Evolutionary conservation across 2,797 vertebrate genomes (phyloP).

Genomic region (Pipistrellus kuhlii): DNA sequence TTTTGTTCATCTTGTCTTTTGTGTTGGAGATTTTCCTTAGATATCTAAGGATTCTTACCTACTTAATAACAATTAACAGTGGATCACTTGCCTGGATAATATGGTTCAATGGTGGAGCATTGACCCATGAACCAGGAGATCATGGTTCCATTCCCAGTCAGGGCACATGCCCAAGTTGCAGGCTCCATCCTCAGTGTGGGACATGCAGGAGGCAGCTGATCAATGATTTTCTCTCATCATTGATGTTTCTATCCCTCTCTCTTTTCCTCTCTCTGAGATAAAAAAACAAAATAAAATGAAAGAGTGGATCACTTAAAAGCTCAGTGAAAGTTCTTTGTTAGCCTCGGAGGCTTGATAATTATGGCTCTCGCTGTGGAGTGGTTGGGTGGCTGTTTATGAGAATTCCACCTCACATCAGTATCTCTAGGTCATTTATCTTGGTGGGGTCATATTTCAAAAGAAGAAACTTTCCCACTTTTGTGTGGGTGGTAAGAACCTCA

Average conservation of each 20-base stretch:
- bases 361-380: background rate
- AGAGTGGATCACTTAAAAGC: background rate
- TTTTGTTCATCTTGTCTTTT: constrained; percentile 2
- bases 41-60: background rate
- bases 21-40: background rate
- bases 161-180: too few relatives aligned
- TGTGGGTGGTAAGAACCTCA: background rate
- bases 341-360: background rate
- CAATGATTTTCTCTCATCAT: too few relatives aligned
- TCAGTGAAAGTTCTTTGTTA: background rate
- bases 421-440: background rate
- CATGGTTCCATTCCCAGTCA: too few relatives aligned
- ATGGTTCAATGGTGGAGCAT: too few relatives aligned
- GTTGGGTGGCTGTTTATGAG: background rate
- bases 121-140: too few relatives aligned
- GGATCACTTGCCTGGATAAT: background rate
- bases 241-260: too few relatives aligned
- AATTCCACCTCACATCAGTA: background rate
- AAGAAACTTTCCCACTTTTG: background rate
- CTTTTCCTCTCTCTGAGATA: too few relatives aligned
- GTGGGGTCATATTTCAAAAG: background rate
- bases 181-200: too few relatives aligned
- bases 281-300: background rate
- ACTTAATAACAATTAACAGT: background rate
- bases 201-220: too few relatives aligned